These are phyloP conservation scores for Pipistrellus pipistrellus DNA, from an alignment of 2,797 vertebrate genomes.

Conservation along the genomic window DNA sequence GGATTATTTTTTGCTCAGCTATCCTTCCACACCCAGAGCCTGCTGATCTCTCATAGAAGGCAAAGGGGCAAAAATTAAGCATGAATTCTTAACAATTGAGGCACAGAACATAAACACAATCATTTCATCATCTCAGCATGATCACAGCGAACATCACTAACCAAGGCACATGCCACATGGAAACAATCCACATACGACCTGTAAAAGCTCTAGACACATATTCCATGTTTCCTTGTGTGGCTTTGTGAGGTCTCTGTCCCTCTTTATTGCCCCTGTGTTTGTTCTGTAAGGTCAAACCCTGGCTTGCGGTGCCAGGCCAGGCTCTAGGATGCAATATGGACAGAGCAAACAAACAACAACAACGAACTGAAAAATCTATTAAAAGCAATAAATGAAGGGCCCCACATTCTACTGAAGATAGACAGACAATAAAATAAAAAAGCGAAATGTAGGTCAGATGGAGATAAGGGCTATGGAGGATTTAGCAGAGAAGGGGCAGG, in stretches of 20 bases:
- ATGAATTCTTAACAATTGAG: not conserved
- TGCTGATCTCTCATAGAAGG: not conserved
- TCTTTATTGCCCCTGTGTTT: not conserved
- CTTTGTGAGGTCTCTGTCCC: not conserved
- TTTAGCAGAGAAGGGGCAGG: not conserved
- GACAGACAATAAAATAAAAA: not conserved
- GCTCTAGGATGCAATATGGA: not conserved
- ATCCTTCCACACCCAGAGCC: not conserved
- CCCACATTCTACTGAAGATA: not conserved
- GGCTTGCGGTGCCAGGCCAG: not conserved
- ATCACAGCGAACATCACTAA: not conserved
- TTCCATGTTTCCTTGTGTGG: no score
- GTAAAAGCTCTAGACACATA: not conserved
- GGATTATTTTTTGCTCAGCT: not conserved
- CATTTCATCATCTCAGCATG: not conserved
- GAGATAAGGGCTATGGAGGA: not conserved
- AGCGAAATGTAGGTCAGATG: not conserved
- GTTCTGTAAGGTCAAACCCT: not conserved
- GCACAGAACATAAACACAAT: not conserved
- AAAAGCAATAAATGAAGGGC: not conserved
- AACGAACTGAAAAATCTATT: not conserved
- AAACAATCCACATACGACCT: fast-evolving
- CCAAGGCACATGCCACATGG: fast-evolving
- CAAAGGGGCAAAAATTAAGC: not conserved
- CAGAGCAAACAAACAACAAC: not conserved